A percentile compares a stretch with the other conserved stretches of the same genome.
phyloP scores from a whole-genome alignment of 2,113 vertebrate species.

The Protobothrops flavoviridis region DNA sequence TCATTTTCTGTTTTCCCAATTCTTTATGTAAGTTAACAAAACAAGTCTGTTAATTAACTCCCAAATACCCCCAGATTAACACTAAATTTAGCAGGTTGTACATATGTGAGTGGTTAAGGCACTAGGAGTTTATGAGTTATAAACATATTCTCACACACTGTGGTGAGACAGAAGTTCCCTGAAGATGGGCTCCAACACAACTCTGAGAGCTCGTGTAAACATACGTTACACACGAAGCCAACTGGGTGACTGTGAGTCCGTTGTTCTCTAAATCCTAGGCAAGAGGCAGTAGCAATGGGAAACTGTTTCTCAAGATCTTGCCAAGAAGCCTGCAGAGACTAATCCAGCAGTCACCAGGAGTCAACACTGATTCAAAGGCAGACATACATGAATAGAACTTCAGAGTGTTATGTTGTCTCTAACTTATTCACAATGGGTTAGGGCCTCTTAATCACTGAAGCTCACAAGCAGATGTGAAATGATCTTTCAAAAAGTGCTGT shows the following conservation, averaged over 20 bases:
- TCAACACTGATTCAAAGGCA: background rate
- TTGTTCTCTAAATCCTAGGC: too few relatives aligned
- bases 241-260: too few relatives aligned
- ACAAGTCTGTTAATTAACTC: background rate
- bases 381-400: too few relatives aligned
- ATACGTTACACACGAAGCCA: too few relatives aligned
- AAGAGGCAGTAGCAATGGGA: background rate
- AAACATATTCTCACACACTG: background rate
- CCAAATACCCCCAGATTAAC: background rate
- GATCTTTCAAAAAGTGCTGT: too few relatives aligned
- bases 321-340: background rate
- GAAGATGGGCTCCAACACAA: too few relatives aligned
- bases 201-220: too few relatives aligned
- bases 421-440: background rate
- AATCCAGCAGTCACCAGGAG: background rate
- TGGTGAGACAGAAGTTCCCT: too few relatives aligned
- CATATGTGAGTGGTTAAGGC: background rate
- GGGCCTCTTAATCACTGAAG: background rate
- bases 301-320: background rate
- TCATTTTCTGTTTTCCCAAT: background rate
- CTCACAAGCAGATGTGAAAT: too few relatives aligned
- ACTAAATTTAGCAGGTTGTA: background rate
- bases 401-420: background rate
- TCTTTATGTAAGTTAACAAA: background rate
- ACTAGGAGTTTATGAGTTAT: background rate